Evolutionary conservation across 2,797 vertebrate genomes (phyloP), one percentile per base, ranked within the genome.

Genomic region (Coccyzus lansbergi): DNA sequence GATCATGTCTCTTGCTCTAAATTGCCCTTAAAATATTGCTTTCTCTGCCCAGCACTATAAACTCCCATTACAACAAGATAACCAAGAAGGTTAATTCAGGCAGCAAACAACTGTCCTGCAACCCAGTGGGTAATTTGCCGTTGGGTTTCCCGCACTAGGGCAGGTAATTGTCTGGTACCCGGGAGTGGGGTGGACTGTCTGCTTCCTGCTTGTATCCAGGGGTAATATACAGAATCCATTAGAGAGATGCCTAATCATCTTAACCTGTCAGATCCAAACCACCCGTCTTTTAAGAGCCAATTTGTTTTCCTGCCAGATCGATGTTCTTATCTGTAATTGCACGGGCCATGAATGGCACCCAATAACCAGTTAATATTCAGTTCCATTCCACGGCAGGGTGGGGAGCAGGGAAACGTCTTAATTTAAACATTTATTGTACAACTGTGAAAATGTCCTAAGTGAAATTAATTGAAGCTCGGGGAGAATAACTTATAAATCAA

Each of bases 281-380:
- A 90, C 90, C 95, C 94, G 38, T 97, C 95, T 94, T 94, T 97
- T 95, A 98, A 96, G 93, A 97, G 90, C 74, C 96, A 95, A 96
- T 97, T 97, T 97, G 95, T 97, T 97, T 97, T 94, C 95, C 91
- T 96, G 94, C 96, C 93, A 97, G 96, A 97, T 97, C 96, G 68
- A 95, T 97, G 95, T 93, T 97, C 91, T 97, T 97, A 95, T 97
- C 96, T 95, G 78, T 96, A 97, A 96, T 95, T 97, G 92, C 95
- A 86, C 80, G 26, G 93, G 91, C 93, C 96, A 94, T 86, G 88
- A 94, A 68, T 48, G 76, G 92, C 92, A 97, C 94, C 95, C 97
- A 96, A 97, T 96, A 97, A 96, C 93, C 86, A 93, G 96, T 96
- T 97, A 96, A 97, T 94, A 93, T 93, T 94, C 92, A 76, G 97